Evolutionary conservation across 2,888 invertebrate species (phyloP), one percentile per base, ranked within the genome.

Genomic region (Leptogaster cylindrica): DNA sequence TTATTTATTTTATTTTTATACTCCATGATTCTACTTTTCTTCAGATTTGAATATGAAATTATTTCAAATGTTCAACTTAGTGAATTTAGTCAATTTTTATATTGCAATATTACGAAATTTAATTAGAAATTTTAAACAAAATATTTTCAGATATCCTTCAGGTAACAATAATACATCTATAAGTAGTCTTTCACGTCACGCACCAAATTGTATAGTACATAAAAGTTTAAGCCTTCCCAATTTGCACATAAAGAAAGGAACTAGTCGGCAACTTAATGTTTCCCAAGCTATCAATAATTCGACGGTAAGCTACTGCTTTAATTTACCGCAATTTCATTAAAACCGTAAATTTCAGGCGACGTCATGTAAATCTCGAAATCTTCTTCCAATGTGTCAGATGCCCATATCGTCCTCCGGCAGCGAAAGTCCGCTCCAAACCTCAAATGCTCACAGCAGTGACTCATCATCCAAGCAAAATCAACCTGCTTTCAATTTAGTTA

Each of bases 151-250:
- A 77, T 90, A 90, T 82, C 90, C 91, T 64, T 90, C 91, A 67
- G 91, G 90, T 72, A 88, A 89, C 74, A 89, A 90, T 76, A 89
- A 89, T 72, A 77, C 79, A 64, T 75, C 76, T 63, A 84, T 84
- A 77, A 83, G 83, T 72, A 83, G 84, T 70, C 82, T 83, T 75
- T 84, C 81, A 73, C 84, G 86, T 73, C 85, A 87, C 71, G 76
- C 80, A 64, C 76, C 75, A 77, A 85, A 77, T 78, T 86, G 82
- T 82, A 86, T 82, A 73, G 86, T 84, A 72, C 85, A 82, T 68
- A 91, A 90, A 82, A 91, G 91, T 81, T 89, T 87, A 81, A 92
- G 92, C 81, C 84, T 92, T 82, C 92, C 92, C 71, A 91, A 92
- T 81, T 82, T 90, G 69, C 82, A 85, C 79, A 70, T 75, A 46